phyloP scores from a whole-genome alignment of 2,888 invertebrate species.

The Rambutsinella grinnellia region DNA sequence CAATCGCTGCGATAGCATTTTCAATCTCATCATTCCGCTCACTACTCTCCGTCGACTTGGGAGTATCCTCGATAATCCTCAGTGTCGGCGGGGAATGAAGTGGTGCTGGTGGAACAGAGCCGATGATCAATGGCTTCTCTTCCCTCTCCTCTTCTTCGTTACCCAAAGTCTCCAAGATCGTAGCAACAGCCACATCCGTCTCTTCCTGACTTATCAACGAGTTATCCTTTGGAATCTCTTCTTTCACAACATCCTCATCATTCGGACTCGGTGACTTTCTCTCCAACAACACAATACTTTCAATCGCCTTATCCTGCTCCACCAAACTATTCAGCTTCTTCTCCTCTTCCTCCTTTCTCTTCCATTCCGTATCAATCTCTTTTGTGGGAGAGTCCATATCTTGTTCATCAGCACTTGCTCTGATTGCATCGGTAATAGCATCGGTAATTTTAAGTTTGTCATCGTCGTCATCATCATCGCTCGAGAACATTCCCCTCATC shows the following conservation, averaged over 20 bases:
- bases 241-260: slow-evolving; percentile 62
- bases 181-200: slow-evolving; percentile 92
- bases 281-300: slow-evolving; percentile 65
- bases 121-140: slow-evolving; percentile 7
- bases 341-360: slow-evolving; percentile 69
- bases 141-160: slow-evolving; percentile 56
- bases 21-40: slow-evolving; percentile 16
- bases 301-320: slow-evolving; percentile 68
- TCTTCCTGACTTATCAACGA: slow-evolving; percentile 92
- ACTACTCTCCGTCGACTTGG: background rate
- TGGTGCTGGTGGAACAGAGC: slow-evolving; percentile 23
- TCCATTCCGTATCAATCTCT: slow-evolving; percentile 48
- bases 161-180: slow-evolving; percentile 84
- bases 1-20: slow-evolving; percentile 28
- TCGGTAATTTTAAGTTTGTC: slow-evolving; percentile 61
- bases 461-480: slow-evolving; percentile 65
- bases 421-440: slow-evolving; percentile 62
- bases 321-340: slow-evolving; percentile 67
- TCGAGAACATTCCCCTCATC: slow-evolving; percentile 62
- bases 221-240: slow-evolving; percentile 74
- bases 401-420: slow-evolving; percentile 60
- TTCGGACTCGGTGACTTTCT: slow-evolving; percentile 67
- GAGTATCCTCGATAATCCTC: slow-evolving; percentile 59
- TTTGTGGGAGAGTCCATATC: slow-evolving; percentile 47
- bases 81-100: slow-evolving; percentile 61